Evolutionary conservation across 2,888 invertebrate genomes (phyloP).

Genomic region (Stictocephala bisonia): DNA sequence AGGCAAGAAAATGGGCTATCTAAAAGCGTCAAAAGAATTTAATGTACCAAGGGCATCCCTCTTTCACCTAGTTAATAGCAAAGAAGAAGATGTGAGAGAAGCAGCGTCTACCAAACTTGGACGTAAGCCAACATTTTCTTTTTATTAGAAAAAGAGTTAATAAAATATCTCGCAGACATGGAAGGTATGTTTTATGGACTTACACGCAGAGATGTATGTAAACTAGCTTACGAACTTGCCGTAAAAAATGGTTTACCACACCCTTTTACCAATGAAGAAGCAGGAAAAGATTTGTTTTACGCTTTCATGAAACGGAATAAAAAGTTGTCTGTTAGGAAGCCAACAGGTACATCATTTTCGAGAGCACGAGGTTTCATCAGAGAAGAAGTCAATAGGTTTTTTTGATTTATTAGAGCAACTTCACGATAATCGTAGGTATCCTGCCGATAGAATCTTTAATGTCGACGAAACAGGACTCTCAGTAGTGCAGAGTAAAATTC

Average conservation of each 20-base stretch:
- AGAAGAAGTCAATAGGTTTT: no score
- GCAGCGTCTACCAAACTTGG: not conserved
- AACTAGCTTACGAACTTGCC: not conserved
- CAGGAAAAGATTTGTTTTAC: not conserved
- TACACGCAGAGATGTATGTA: not conserved
- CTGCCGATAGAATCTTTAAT: no score
- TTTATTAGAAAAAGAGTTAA: not conserved
- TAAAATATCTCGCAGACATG: not conserved
- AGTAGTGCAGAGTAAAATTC: no score
- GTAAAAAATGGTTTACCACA: not conserved
- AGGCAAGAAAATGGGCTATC: constrained; percentile 45
- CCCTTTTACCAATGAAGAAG: not conserved
- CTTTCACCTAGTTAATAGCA: no score
- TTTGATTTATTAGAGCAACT: no score
- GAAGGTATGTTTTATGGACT: not conserved
- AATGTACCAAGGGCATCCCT: constrained; percentile 35
- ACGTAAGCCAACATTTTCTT: not conserved
- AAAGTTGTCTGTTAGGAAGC: not conserved
- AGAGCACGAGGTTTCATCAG: not conserved
- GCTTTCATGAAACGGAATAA: not conserved
- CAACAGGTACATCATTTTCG: not conserved
- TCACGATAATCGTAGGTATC: no score
- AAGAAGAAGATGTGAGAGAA: no score
- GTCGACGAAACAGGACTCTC: no score
- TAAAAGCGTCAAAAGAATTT: constrained; percentile 45